These are phyloP conservation scores for Meleagris gallopavo DNA, from an alignment of 2,113 vertebrate species.

Conservation along the genomic window DNA sequence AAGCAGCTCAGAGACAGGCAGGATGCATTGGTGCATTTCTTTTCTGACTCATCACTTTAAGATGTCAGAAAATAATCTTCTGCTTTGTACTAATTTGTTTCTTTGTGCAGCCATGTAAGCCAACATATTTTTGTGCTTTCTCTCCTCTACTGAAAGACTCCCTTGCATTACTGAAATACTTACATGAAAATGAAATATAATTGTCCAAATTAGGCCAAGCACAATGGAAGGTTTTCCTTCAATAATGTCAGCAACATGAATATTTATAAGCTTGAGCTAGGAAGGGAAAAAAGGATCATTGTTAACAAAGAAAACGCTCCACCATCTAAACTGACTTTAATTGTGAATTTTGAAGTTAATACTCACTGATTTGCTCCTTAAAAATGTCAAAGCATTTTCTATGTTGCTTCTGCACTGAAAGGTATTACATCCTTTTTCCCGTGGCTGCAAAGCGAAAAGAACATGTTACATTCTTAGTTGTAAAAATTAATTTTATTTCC, in stretches of 20 bases:
- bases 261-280: constrained; percentile 97
- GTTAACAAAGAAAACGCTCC: constrained; percentile 56
- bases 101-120: neutral
- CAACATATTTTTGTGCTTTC: neutral
- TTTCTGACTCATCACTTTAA: neutral
- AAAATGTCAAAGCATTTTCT: constrained; percentile 89
- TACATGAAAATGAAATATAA: constrained; percentile 97
- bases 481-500: neutral
- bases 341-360: constrained; percentile 29
- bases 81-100: neutral
- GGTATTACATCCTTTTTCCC: constrained; percentile 88
- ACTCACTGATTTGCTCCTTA: constrained; percentile 90
- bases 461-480: neutral
- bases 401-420: constrained; percentile 95
- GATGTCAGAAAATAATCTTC: neutral
- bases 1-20: neutral
- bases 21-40: neutral
- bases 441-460: constrained; percentile 79
- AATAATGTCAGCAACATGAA: constrained; percentile 94
- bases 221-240: constrained; percentile 96
- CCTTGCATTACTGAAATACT: constrained; percentile 63
- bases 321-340: neutral
- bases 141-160: neutral
- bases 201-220: constrained; percentile 95
- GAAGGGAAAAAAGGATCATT: neutral